Evolutionary conservation across 2,797 vertebrate genomes (phyloP).

Genomic region (Cygnus olor): DNA sequence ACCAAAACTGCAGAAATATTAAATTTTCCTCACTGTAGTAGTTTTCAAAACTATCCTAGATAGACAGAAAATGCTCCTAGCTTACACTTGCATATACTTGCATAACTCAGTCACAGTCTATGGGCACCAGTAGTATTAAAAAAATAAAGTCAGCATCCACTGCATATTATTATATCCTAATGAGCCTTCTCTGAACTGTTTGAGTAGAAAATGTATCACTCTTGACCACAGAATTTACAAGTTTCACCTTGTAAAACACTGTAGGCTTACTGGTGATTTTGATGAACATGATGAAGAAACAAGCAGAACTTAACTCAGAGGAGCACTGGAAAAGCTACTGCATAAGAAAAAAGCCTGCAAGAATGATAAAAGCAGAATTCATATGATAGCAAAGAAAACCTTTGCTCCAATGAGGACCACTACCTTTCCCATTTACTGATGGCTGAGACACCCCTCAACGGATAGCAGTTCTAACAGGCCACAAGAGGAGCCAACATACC

Average conservation of each 20-base stretch:
- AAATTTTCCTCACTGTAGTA: neutral
- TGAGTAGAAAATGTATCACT: neutral
- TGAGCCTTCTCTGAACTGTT: neutral
- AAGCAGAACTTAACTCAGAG: neutral
- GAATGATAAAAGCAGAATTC: neutral
- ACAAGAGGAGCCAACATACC: neutral
- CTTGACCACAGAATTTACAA: neutral
- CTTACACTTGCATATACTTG: neutral
- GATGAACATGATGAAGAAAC: neutral
- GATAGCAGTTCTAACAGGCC: neutral
- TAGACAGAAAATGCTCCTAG: neutral
- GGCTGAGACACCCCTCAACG: neutral
- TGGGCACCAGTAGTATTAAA: neutral
- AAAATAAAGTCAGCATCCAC: neutral
- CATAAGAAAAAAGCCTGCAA: neutral
- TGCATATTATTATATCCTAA: neutral
- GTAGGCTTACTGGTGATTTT: neutral
- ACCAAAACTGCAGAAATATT: neutral
- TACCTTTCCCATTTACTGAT: neutral
- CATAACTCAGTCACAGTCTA: neutral
- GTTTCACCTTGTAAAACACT: neutral
- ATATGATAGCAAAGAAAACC: neutral
- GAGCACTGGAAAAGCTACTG: neutral
- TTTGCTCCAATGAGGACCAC: fast-evolving
- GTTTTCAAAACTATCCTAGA: neutral